These are phyloP conservation scores for Alcis repandata DNA, from an alignment of 2,888 invertebrate genomes.

Conservation along the genomic window DNA sequence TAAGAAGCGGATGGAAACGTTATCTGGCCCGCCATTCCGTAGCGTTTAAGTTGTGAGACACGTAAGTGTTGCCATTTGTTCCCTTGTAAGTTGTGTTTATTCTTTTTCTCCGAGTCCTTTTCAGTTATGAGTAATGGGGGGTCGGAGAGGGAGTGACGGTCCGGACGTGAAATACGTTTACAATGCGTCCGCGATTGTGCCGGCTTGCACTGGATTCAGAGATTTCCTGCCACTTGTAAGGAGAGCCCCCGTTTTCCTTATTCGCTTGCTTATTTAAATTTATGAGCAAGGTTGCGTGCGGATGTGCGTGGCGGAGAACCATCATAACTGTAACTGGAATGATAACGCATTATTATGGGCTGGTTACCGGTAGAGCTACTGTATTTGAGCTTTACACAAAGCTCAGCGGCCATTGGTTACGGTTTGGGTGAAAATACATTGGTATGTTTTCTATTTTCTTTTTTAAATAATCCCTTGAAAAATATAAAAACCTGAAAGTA, in stretches of 20 bases:
- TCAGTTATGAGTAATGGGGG: slow-evolving; percentile 77
- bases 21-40: slow-evolving; percentile 74
- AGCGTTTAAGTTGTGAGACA: slow-evolving; percentile 78
- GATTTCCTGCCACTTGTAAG: slow-evolving; percentile 78
- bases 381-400: slow-evolving; percentile 5
- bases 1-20: slow-evolving; percentile 76
- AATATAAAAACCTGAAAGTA: no score
- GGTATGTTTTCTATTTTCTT: background rate
- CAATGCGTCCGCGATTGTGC: slow-evolving; percentile 67
- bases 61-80: slow-evolving; percentile 82
- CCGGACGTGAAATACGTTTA: slow-evolving; percentile 68
- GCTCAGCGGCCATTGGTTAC: slow-evolving; percentile 4
- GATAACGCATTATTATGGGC: slow-evolving; percentile 22
- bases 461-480: background rate
- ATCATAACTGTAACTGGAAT: slow-evolving; percentile 16
- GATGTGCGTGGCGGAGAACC: slow-evolving; percentile 18
- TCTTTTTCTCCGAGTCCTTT: slow-evolving; percentile 69
- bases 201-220: slow-evolving; percentile 60
- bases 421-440: background rate
- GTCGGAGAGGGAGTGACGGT: slow-evolving; percentile 64
- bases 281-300: slow-evolving; percentile 45
- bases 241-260: slow-evolving; percentile 62
- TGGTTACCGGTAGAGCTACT: background rate
- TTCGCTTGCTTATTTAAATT: slow-evolving; percentile 47
- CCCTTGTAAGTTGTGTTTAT: slow-evolving; percentile 77